Percentiles rank a stretch among this genome's conserved stretches.
phyloP scores from a whole-genome alignment of 1,140 invertebrate species.

The Diorhabda elongata region DNA sequence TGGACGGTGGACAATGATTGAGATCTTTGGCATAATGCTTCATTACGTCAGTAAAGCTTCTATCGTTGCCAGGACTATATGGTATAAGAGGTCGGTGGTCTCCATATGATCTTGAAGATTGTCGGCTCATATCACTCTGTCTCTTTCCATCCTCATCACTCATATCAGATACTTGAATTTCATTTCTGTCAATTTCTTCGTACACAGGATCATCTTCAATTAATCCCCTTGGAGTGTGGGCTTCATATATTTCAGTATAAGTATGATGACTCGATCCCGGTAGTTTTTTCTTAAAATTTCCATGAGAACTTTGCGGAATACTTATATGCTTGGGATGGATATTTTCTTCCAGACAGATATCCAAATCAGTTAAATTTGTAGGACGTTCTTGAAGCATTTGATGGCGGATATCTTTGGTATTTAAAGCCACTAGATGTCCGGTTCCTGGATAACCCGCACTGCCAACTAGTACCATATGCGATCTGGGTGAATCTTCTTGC shows the following conservation, averaged over 20 bases:
- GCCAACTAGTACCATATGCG: constrained; percentile 50
- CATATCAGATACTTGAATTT: constrained; percentile 70
- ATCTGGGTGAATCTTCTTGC: constrained; percentile 60
- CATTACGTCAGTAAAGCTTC: constrained; percentile 39
- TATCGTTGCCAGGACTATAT: constrained; percentile 46
- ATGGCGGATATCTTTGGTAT: constrained; percentile 41
- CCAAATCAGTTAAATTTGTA: constrained; percentile 33
- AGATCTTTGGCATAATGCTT: constrained; percentile 38
- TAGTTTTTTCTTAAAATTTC: constrained; percentile 42
- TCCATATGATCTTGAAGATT: constrained; percentile 73
- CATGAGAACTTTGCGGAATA: constrained; percentile 36
- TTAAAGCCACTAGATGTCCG: constrained; percentile 36
- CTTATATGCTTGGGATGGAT: constrained; percentile 41
- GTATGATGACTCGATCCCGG: constrained; percentile 52
- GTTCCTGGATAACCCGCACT: constrained; percentile 22
- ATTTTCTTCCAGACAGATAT: constrained; percentile 31
- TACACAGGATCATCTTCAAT: constrained; percentile 72
- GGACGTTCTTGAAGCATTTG: constrained; percentile 36
- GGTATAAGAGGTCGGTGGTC: constrained; percentile 67
- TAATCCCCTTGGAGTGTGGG: constrained; percentile 44
- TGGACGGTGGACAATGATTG: constrained; percentile 49
- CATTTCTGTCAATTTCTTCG: constrained; percentile 70
- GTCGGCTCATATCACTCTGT: constrained; percentile 71
- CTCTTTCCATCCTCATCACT: constrained; percentile 71
- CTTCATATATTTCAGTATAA: constrained; percentile 61